Conservation (phyloP, 2,888 invertebrate genomes). For the Teleogryllus oceanicus region DNA sequence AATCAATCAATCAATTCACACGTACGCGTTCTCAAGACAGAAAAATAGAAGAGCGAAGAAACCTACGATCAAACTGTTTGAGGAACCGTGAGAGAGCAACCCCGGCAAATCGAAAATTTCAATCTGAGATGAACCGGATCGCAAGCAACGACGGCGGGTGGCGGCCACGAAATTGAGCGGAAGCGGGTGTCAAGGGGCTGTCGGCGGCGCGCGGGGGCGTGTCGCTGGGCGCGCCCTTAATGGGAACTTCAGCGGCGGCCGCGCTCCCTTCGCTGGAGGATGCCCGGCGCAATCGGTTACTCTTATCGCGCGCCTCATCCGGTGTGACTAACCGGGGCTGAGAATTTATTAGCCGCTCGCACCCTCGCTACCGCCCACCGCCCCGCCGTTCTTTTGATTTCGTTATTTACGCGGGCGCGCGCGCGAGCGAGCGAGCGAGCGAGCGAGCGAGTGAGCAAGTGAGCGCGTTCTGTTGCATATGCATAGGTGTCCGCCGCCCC, state of each 20-base stretch:
- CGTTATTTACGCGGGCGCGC: neutral
- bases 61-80: too few relatives aligned
- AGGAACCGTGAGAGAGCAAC: too few relatives aligned
- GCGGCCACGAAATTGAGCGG: too few relatives aligned
- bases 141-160: too few relatives aligned
- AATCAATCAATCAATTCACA: too few relatives aligned
- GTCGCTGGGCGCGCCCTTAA: neutral
- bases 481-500: neutral
- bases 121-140: too few relatives aligned
- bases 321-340: conserved; percentile 8
- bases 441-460: neutral
- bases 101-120: too few relatives aligned
- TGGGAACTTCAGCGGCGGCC: neutral
- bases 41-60: too few relatives aligned
- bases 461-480: neutral
- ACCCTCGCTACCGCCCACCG: neutral
- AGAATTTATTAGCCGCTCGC: neutral
- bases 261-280: neutral
- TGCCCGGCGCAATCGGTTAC: neutral
- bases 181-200: too few relatives aligned
- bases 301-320: conserved; percentile 4
- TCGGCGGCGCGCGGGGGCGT: neutral
- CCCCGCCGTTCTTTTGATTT: neutral
- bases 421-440: neutral
- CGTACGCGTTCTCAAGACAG: too few relatives aligned